phyloP scores from a whole-genome alignment of 2,113 vertebrate species.

The Amphiprion percula region DNA sequence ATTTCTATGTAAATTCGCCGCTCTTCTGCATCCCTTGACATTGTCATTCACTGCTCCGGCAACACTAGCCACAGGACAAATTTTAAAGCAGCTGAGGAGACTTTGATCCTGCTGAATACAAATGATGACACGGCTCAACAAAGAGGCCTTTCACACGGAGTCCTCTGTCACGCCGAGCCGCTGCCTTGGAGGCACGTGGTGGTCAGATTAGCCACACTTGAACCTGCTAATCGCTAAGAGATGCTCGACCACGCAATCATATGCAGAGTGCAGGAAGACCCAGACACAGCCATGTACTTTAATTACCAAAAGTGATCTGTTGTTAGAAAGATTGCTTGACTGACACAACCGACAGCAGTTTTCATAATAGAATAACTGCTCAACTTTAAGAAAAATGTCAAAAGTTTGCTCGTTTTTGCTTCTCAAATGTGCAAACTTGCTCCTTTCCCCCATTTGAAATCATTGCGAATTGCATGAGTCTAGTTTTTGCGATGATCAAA shows the following conservation, averaged over 20 bases:
- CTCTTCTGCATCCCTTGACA: conserved; percentile 59
- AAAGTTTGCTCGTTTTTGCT: not conserved
- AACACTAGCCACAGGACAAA: conserved; percentile 55
- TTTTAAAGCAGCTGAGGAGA: conserved; percentile 44
- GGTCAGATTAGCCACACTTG: conserved; percentile 50
- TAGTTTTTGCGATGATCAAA: not conserved
- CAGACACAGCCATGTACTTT: not conserved
- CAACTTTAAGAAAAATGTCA: not conserved
- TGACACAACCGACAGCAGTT: not conserved
- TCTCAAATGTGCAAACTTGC: not conserved
- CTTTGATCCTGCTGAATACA: conserved; percentile 76
- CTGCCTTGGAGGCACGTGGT: conserved; percentile 43
- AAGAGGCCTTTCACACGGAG: conserved; percentile 57
- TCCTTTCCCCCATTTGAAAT: not conserved
- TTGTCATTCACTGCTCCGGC: conserved; percentile 57
- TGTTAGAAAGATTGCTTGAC: not conserved
- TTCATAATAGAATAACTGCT: not conserved
- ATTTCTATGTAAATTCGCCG: conserved; percentile 76
- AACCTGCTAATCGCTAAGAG: conserved; percentile 38
- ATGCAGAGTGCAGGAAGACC: not conserved
- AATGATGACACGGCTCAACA: conserved; percentile 66
- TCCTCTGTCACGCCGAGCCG: conserved; percentile 25
- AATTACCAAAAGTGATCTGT: no score
- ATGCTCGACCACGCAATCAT: not conserved
- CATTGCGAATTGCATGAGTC: not conserved